phyloP scores from a whole-genome alignment of 2,113 vertebrate species.

The Eulemur macaco region DNA sequence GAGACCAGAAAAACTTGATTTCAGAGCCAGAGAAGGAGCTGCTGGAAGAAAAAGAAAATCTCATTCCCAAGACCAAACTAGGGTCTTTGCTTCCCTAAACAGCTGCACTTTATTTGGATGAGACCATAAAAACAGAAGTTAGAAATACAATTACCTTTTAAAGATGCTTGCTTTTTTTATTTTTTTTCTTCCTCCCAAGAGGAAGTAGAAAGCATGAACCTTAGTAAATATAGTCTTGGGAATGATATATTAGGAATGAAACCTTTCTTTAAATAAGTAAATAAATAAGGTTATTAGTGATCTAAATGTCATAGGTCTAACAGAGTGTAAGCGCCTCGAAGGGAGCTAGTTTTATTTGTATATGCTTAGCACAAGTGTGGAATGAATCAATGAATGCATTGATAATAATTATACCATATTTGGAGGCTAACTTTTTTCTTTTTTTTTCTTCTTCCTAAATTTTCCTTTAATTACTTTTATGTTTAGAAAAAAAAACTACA shows the following conservation, averaged over 20 bases:
- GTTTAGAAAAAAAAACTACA: not conserved
- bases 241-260: conserved; percentile 20
- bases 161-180: not conserved
- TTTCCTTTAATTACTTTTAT: not conserved
- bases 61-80: not conserved
- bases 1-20: conserved; percentile 41
- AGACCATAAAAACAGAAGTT: conserved; percentile 27
- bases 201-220: not conserved
- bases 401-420: not conserved
- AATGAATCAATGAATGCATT: not conserved
- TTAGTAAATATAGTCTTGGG: conserved; percentile 3
- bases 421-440: not conserved
- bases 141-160: not conserved
- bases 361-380: not conserved
- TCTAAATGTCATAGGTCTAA: not conserved
- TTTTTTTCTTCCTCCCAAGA: not conserved
- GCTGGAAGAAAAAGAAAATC: not conserved
- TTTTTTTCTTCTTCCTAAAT: not conserved
- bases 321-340: not conserved
- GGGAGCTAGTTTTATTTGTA: not conserved
- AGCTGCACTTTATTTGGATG: conserved; percentile 35
- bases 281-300: not conserved
- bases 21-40: not conserved
- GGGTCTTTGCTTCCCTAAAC: not conserved
- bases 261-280: conserved; percentile 1